Evolutionary conservation across 2,888 invertebrate genomes (phyloP).

Genomic region (Cerastis rubricosa): DNA sequence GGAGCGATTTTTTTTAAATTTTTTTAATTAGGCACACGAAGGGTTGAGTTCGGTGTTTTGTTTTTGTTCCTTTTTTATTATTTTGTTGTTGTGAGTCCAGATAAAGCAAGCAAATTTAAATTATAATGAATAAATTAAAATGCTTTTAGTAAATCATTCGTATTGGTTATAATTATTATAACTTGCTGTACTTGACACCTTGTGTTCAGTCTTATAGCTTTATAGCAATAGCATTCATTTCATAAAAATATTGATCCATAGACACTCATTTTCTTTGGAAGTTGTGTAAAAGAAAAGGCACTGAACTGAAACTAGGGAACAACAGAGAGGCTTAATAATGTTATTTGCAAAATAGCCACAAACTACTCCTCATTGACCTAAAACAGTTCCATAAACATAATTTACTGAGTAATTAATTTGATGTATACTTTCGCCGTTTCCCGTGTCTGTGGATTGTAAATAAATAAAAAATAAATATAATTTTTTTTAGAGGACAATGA

Average conservation of each 20-base stretch:
- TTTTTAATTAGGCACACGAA: constrained; percentile 87
- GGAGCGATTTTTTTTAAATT: constrained; percentile 85
- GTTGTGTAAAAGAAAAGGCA: background rate
- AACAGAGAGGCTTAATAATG: background rate
- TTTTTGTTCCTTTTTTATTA: constrained; percentile 64
- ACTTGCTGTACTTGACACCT: constrained; percentile 37
- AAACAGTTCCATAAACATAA: constrained; percentile 65
- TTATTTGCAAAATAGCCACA: constrained; percentile 10
- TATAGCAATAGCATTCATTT: background rate
- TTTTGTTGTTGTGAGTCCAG: constrained; percentile 63
- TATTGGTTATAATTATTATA: constrained; percentile 47
- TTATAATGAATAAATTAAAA: constrained; percentile 65
- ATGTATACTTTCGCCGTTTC: constrained; percentile 82
- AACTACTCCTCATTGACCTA: constrained; percentile 44
- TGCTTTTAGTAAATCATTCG: constrained; percentile 55
- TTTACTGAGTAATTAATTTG: constrained; percentile 84
- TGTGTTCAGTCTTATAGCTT: constrained; percentile 6
- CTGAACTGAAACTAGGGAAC: background rate
- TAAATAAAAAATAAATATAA: constrained; percentile 79
- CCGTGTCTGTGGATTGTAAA: constrained; percentile 76
- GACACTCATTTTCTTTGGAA: background rate
- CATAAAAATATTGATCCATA: background rate
- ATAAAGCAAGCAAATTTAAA: constrained; percentile 55
- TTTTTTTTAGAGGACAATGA: constrained; percentile 87
- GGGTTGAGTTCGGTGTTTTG: constrained; percentile 69